Percentiles rank a stretch among this genome's conserved stretches.
These are phyloP conservation scores for Dissostichus mawsoni DNA, from an alignment of 2,113 vertebrate species.

Conservation along the genomic window DNA sequence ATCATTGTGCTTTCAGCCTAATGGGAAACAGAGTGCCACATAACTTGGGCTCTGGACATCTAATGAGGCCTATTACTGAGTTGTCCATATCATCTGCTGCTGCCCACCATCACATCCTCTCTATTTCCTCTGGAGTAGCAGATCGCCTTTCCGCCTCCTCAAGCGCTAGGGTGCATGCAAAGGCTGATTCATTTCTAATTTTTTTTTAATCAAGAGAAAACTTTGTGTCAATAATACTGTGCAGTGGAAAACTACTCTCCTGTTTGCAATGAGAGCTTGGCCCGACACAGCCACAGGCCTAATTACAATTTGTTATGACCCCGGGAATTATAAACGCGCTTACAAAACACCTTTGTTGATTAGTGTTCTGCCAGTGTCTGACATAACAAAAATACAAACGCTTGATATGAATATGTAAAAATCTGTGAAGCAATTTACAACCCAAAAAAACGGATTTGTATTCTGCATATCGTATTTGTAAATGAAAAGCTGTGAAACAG, in stretches of 20 bases:
- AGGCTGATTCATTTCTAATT: slow-evolving; percentile 37
- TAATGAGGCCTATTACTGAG: slow-evolving; percentile 60
- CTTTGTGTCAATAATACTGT: slow-evolving; percentile 53
- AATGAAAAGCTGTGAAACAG: slow-evolving; percentile 4
- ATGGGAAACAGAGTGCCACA: slow-evolving; percentile 55
- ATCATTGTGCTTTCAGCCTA: slow-evolving; percentile 43
- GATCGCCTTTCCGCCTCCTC: slow-evolving; percentile 45
- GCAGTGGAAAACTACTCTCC: slow-evolving; percentile 52
- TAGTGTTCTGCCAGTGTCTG: slow-evolving; percentile 9
- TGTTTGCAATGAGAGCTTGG: slow-evolving; percentile 34
- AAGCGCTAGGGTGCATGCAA: slow-evolving; percentile 19
- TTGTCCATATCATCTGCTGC: slow-evolving; percentile 25
- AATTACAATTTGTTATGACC: slow-evolving; percentile 60
- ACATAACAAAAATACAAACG: slow-evolving; percentile 5
- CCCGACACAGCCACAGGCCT: slow-evolving; percentile 25
- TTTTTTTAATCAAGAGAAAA: slow-evolving; percentile 49
- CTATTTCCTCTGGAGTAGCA: slow-evolving; percentile 34
- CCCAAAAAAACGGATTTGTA: slow-evolving; percentile 1
- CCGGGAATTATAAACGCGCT: slow-evolving; percentile 38
- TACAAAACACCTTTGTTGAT: slow-evolving; percentile 36
- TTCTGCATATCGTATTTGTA: neutral
- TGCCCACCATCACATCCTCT: slow-evolving; percentile 39
- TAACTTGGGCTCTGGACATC: slow-evolving; percentile 46
- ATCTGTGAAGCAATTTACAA: slow-evolving; percentile 23
- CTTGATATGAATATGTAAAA: neutral